A percentile compares a stretch with the other conserved stretches of the same genome.
Evolutionary conservation across 2,888 invertebrate species (phyloP).

Genomic region (Pachycephus smyrnensis): DNA sequence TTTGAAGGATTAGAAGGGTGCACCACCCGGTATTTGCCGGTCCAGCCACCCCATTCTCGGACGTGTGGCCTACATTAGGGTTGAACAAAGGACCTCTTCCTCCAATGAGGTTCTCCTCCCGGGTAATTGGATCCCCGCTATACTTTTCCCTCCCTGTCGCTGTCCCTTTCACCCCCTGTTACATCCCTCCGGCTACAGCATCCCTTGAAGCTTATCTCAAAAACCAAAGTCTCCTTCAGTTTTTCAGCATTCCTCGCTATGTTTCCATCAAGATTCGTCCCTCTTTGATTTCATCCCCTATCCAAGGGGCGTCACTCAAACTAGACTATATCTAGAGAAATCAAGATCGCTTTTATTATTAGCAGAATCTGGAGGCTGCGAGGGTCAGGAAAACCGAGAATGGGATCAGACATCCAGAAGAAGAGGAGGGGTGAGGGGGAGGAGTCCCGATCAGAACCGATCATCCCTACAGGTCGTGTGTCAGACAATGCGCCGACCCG

Average conservation of each 20-base stretch:
- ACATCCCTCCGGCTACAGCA: neutral
- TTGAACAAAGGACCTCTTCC: slow-evolving; percentile 18
- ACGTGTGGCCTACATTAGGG: slow-evolving; percentile 38
- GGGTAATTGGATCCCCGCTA: neutral
- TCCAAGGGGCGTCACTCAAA: neutral
- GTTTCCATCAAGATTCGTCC: neutral
- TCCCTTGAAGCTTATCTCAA: neutral
- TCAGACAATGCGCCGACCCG: slow-evolving; percentile 48
- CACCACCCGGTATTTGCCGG: neutral
- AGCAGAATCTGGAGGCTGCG: slow-evolving; percentile 11
- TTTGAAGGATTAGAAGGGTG: slow-evolving; percentile 13
- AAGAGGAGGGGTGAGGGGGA: neutral
- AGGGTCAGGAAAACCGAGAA: neutral
- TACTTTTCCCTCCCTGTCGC: neutral
- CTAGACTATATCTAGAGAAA: neutral
- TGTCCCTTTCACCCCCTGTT: neutral
- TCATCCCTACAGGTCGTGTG: slow-evolving; percentile 40
- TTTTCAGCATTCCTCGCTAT: neutral
- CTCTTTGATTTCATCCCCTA: neutral
- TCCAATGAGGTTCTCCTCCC: neutral
- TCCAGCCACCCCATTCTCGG: slow-evolving; percentile 7
- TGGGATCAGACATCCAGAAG: too few relatives aligned
- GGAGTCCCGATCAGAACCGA: slow-evolving; percentile 6
- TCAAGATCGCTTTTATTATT: neutral
- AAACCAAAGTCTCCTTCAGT: neutral